Evolutionary conservation across 2,797 vertebrate species (phyloP).

Genomic region (Aphelocoma californica): DNA sequence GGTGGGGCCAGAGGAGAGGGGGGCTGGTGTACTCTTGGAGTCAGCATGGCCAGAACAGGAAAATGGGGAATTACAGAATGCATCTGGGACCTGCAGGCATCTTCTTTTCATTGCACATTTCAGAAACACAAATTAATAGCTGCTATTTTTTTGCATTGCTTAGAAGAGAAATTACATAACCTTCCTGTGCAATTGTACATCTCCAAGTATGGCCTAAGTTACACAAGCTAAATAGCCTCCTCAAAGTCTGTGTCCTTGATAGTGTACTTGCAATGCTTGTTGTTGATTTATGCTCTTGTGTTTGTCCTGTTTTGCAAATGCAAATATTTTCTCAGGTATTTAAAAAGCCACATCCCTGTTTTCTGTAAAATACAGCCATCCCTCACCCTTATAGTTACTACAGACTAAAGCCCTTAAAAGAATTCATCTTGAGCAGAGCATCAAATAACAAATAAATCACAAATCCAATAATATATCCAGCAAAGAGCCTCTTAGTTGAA

Average conservation of each 20-base stretch:
- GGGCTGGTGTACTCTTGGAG: background rate
- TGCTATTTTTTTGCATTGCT: background rate
- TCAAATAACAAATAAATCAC: background rate
- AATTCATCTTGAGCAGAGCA: background rate
- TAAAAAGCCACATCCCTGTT: background rate
- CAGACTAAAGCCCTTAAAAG: background rate
- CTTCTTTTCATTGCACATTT: background rate
- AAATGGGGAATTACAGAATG: background rate
- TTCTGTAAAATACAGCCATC: background rate
- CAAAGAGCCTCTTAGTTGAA: background rate
- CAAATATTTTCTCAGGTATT: slow-evolving; percentile 36
- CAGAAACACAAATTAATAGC: background rate
- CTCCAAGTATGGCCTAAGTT: background rate
- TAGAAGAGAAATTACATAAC: background rate
- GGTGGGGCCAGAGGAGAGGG: background rate
- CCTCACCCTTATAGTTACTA: background rate
- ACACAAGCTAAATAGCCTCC: background rate
- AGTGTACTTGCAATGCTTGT: background rate
- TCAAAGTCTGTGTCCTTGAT: background rate
- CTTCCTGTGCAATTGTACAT: background rate
- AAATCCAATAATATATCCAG: background rate
- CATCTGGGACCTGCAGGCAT: background rate
- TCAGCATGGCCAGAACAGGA: background rate
- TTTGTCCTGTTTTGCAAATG: slow-evolving; percentile 14
- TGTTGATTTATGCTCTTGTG: background rate